phyloP scores from a whole-genome alignment of 2,797 vertebrate genomes.

The Pangasius larnaudii region DNA sequence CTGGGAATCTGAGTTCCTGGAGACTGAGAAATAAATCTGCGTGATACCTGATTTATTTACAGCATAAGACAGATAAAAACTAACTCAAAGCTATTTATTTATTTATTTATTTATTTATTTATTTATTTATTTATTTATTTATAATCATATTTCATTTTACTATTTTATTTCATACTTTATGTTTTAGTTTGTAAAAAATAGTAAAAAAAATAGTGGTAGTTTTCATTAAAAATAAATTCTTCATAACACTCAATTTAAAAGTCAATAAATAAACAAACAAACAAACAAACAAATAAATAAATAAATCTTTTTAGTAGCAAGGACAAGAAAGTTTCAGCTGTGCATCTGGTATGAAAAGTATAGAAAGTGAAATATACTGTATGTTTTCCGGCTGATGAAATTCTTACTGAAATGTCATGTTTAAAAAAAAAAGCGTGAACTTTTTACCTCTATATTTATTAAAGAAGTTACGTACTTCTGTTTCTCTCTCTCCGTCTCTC shows the following conservation, averaged over 20 bases:
- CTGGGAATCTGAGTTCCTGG: background rate
- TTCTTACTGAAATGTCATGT: background rate
- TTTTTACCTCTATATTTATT: background rate
- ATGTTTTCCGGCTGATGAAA: background rate
- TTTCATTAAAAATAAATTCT: background rate
- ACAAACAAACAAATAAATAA: background rate
- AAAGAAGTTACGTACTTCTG: background rate
- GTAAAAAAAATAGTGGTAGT: background rate
- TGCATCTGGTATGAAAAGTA: background rate
- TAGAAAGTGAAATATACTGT: background rate
- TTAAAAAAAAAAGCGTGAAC: background rate
- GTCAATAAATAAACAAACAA: background rate
- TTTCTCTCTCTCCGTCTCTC: background rate
- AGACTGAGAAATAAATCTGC: background rate
- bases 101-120: too few species aligned
- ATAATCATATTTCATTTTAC: too few species aligned
- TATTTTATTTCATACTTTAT: too few species aligned
- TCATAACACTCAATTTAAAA: too few species aligned
- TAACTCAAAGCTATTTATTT: too few species aligned
- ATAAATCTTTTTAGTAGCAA: background rate
- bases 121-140: too few species aligned
- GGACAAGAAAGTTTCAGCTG: background rate
- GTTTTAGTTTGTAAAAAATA: background rate
- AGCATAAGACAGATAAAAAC: too few species aligned
- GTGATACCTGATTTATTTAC: background rate